Conservation (phyloP, 2,113 vertebrate species). For the Corythoichthys haematopterus region DNA sequence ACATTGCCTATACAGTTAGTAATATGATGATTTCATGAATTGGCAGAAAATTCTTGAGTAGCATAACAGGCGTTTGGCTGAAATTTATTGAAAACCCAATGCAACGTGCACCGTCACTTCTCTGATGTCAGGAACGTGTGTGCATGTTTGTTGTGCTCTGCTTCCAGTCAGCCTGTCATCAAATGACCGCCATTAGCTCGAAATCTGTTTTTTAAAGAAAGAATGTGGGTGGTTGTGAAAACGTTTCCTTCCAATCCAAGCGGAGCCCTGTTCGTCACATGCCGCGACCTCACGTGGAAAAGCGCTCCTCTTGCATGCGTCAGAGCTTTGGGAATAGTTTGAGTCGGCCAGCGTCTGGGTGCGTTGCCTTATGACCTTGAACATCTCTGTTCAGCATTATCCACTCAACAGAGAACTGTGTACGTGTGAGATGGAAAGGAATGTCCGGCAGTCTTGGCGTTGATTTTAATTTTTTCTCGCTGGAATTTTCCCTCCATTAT, state of each 20-base stretch:
- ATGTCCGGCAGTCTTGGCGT: not conserved
- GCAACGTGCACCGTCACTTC: not conserved
- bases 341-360: conserved; percentile 12
- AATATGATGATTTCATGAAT: not conserved
- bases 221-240: not conserved
- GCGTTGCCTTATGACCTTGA: conserved; percentile 15
- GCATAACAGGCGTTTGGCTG: not conserved
- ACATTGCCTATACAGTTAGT: not conserved
- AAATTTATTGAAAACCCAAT: conserved; percentile 4
- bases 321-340: conserved; percentile 6
- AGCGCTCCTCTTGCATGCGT: conserved; percentile 38
- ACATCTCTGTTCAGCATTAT: conserved; percentile 38
- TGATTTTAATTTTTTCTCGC: not conserved
- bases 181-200: conserved; percentile 15
- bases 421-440: conserved; percentile 15
- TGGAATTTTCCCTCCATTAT: conserved; percentile 12
- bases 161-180: conserved; percentile 26
- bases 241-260: conserved; percentile 24
- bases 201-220: not conserved
- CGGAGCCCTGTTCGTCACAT: conserved; percentile 12
- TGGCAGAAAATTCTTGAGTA: not conserved
- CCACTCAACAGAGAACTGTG: conserved; percentile 18
- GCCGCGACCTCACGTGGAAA: conserved; percentile 48
- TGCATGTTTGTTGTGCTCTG: conserved; percentile 39
- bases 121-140: not conserved